Conservation (phyloP, 2,797 vertebrate species). For the Epinephelus malabaricus region DNA sequence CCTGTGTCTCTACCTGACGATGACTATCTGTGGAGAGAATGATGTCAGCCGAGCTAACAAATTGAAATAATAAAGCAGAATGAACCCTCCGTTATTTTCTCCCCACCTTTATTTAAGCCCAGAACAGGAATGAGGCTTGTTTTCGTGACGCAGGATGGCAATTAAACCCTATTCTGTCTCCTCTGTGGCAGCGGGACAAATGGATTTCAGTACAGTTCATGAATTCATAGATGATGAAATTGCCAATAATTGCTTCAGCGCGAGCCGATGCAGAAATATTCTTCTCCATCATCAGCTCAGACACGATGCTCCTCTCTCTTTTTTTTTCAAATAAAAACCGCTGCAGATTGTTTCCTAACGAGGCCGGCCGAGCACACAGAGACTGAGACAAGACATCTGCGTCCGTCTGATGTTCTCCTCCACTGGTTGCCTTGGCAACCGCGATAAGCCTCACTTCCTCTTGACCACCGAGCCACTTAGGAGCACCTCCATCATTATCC, state of each 20-base stretch:
- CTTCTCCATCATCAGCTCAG: conserved; percentile 49
- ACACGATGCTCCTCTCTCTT: conserved; percentile 20
- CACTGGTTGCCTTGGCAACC: conserved; percentile 58
- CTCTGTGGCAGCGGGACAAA: conserved; percentile 53
- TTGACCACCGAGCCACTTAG: conserved; percentile 68
- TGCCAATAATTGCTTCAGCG: conserved; percentile 56
- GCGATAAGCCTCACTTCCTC: conserved; percentile 61
- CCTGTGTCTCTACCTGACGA: background rate
- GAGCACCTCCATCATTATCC: conserved; percentile 70
- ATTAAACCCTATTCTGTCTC: conserved; percentile 44
- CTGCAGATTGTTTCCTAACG: conserved; percentile 70
- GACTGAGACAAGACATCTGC: conserved; percentile 50
- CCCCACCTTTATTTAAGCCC: conserved; percentile 11
- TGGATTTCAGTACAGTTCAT: conserved; percentile 56
- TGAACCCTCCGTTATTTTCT: conserved; percentile 7
- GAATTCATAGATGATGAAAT: conserved; percentile 64
- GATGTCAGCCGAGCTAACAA: conserved; percentile 16
- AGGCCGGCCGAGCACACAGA: conserved; percentile 33
- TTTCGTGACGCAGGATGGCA: conserved; percentile 12
- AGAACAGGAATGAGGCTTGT: conserved; percentile 21
- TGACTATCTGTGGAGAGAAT: background rate
- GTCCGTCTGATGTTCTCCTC: conserved; percentile 51
- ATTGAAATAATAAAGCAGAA: conserved; percentile 48
- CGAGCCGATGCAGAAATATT: conserved; percentile 33
- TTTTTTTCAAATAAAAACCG: conserved; percentile 28